Conservation (phyloP, 2,797 vertebrate genomes). For the Dipus sagitta region DNA sequence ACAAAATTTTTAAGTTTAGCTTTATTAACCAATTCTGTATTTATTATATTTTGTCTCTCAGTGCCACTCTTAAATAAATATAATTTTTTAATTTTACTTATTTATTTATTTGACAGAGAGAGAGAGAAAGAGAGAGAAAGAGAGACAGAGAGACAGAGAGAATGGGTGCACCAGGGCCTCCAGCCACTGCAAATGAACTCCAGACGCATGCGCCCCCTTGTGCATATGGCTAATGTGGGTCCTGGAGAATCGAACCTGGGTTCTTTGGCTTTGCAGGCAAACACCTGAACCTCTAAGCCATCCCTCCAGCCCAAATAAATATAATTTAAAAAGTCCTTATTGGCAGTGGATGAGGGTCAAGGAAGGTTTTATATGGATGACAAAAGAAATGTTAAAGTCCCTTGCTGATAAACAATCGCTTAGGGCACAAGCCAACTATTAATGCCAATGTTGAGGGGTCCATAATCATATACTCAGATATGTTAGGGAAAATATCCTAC, state of each 20-base stretch:
- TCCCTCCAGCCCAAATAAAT: too few species aligned
- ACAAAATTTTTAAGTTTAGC: neutral
- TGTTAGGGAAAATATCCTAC: conserved; percentile 17
- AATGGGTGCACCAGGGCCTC: too few species aligned
- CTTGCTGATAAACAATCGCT: neutral
- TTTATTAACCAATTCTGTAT: neutral
- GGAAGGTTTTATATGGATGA: neutral
- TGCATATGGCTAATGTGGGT: too few species aligned
- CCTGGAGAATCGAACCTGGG: too few species aligned
- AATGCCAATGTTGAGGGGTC: neutral
- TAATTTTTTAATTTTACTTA: too few species aligned
- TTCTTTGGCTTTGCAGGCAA: too few species aligned
- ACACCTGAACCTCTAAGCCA: too few species aligned
- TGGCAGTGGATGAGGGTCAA: neutral
- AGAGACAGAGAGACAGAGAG: too few species aligned
- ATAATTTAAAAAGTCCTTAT: neutral
- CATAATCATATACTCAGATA: neutral
- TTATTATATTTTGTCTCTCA: neutral
- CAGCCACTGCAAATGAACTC: too few species aligned
- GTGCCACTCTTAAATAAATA: neutral
- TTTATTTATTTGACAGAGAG: too few species aligned
- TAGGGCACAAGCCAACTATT: neutral
- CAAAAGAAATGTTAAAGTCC: conserved; percentile 2
- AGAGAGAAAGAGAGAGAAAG: too few species aligned
- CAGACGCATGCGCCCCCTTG: too few species aligned